Evolutionary conservation across 2,888 invertebrate genomes (phyloP), one percentile per base, ranked within the genome.

Genomic region (Celastrina argiolus): DNA sequence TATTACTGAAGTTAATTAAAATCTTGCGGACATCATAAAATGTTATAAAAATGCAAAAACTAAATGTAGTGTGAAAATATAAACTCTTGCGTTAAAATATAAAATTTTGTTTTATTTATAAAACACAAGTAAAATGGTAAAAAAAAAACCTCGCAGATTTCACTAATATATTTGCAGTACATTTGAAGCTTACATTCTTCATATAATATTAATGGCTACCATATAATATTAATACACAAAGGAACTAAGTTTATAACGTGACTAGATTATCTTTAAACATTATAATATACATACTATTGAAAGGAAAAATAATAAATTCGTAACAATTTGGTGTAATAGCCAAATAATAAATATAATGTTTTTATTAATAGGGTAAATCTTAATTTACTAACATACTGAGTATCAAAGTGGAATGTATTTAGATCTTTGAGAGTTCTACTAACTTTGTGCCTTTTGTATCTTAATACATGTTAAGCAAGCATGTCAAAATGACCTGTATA

Each of bases 371-470:
- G n/a, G n/a, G 34, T 16, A 16, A 59, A 59, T 31, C 36, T 34
- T 18, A 22, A 16, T 51, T 16, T 8, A 7, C 8, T 16, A 36
- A 36, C 6, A 2, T 26, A 14, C 12, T 59, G 36, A 18, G n/a
- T 22, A 61, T 61, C 36, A 61, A 18, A 36, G 22, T 61, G 61
- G 61, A 61, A 61, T 61, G 61, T 59, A 31, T 61, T 58, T 28
- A 28, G 16, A 31, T 31, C 2, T 6, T 31, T 31, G 2, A 28
- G 58, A 58, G 7, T 16, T 31, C 8, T 31, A 14, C 7, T 56
- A 31, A 31, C 31, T 39, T 61, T 61, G 61, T 61, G 61, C 61
- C 34, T 34, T 16, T 31, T 59, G 5, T 56, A 28, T 22, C 12
- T 12, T 56, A 36, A 18, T 12, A 3, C 22, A 45, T 18, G 14